These are phyloP conservation scores for Chromoteleia sp. DNA, from an alignment of 2,888 invertebrate genomes.

Conservation along the genomic window DNA sequence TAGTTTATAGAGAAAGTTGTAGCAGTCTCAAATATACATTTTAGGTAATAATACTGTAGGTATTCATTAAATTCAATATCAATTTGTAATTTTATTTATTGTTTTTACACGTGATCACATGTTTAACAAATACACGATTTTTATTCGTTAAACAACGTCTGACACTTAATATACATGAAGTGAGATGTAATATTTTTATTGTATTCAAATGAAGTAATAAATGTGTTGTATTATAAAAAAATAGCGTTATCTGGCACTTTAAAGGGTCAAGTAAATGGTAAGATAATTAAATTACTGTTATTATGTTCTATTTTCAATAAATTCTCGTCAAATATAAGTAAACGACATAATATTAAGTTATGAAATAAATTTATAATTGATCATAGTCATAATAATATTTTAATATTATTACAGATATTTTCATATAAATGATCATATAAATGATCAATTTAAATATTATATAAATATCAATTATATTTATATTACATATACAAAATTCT, in stretches of 20 bases:
- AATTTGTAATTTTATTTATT: constrained; percentile 15
- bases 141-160: constrained; percentile 54
- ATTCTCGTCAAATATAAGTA: too few species aligned
- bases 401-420: too few species aligned
- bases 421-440: too few species aligned
- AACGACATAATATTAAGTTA: too few species aligned
- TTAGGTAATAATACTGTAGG: constrained; percentile 42
- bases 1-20: constrained; percentile 38
- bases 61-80: constrained; percentile 21
- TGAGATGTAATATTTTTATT: neutral
- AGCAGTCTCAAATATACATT: constrained; percentile 41
- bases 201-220: neutral
- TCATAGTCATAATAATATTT: too few species aligned
- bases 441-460: too few species aligned
- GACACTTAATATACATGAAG: constrained; percentile 30
- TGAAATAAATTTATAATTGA: too few species aligned
- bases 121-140: constrained; percentile 55
- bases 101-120: constrained; percentile 28
- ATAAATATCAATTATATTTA: too few species aligned
- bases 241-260: constrained; percentile 35
- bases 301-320: too few species aligned
- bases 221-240: neutral
- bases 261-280: constrained; percentile 24
- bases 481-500: too few species aligned
- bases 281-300: too few species aligned